Evolutionary conservation across 2,113 vertebrate species (phyloP).

Genomic region (Callocephalon fimbriatum): DNA sequence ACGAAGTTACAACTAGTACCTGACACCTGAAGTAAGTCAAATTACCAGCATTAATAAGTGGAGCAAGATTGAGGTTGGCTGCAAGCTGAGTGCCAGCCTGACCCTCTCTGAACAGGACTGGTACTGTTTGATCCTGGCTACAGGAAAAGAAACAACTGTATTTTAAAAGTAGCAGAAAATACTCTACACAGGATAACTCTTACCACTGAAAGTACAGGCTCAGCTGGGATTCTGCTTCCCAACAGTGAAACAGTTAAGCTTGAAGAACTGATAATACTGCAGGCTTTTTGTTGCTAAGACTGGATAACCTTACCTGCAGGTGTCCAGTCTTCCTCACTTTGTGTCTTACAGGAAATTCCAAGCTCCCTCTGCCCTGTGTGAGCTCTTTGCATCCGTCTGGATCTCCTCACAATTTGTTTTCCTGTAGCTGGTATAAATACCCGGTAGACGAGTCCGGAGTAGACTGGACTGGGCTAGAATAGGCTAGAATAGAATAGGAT

Average conservation of each 20-base stretch:
- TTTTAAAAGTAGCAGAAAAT: neutral
- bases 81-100: neutral
- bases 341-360: neutral
- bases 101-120: neutral
- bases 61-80: neutral
- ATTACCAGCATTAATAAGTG: neutral
- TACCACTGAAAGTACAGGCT: neutral
- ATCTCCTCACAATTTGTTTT: neutral
- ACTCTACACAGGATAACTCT: neutral
- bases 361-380: neutral
- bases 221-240: neutral
- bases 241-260: neutral
- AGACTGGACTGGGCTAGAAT: too few relatives aligned
- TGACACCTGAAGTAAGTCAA: neutral
- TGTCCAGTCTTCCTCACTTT: neutral
- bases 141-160: neutral
- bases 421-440: neutral
- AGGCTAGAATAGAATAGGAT: too few relatives aligned
- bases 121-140: neutral
- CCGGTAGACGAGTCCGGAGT: too few relatives aligned
- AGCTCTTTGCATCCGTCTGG: neutral
- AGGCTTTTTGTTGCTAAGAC: neutral
- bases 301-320: neutral
- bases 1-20: conserved; percentile 15
- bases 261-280: neutral